Percentiles rank a stretch among this genome's conserved stretches.
phyloP scores from a whole-genome alignment of 2,888 invertebrate genomes.

The Lathronympha strigana region DNA sequence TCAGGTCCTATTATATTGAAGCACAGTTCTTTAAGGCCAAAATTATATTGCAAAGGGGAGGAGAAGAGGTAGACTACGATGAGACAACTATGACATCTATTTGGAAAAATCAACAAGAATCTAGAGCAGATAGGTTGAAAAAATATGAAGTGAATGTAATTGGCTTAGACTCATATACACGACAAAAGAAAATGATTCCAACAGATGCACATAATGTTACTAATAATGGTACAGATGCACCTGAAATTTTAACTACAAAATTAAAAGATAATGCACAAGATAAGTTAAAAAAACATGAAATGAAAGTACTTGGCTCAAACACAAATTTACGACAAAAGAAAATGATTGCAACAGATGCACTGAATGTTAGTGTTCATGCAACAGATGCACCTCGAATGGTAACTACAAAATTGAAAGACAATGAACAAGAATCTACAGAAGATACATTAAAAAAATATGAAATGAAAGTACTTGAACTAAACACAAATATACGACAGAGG shows the following conservation, averaged over 20 bases:
- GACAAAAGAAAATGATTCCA: neutral
- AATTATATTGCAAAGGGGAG: conserved; percentile 55
- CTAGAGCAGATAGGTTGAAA: neutral
- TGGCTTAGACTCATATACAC: neutral
- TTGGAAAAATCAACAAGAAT: neutral
- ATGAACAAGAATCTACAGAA: neutral
- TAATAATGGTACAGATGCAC: neutral
- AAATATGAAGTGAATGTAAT: neutral
- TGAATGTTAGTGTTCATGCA: too few species aligned
- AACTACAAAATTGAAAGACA: too few species aligned
- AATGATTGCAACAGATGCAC: neutral
- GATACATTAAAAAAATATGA: neutral
- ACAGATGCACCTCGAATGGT: too few species aligned
- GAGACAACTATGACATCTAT: neutral
- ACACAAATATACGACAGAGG: too few species aligned
- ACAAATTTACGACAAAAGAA: too few species aligned
- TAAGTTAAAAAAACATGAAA: too few species aligned
- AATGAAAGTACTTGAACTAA: too few species aligned
- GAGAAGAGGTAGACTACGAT: conserved; percentile 36
- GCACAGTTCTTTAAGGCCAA: conserved; percentile 52
- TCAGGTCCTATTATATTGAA: conserved; percentile 84
- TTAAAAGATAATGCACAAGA: too few species aligned
- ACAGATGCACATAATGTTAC: neutral
- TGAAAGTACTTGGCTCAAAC: too few species aligned
- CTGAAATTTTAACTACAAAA: neutral